Percentiles rank a stretch among this genome's conserved stretches.
Conservation (phyloP, 2,113 vertebrate species). For the Cricetomys ansorgei region DNA sequence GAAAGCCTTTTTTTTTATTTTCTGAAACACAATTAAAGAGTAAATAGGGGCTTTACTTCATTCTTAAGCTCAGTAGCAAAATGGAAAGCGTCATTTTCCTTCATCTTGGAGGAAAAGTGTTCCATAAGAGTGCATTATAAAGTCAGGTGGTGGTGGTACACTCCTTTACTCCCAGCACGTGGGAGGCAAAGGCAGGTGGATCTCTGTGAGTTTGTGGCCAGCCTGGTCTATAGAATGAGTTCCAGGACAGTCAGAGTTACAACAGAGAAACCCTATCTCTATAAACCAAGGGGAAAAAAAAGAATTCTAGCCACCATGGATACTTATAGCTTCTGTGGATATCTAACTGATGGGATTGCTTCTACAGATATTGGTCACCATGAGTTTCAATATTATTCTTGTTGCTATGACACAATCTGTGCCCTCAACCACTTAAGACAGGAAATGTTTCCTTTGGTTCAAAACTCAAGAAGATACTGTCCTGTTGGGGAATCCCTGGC, state of each 20-base stretch:
- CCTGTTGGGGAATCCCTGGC: not conserved
- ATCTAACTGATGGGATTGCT: not conserved
- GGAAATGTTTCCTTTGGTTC: not conserved
- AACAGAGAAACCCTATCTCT: no score
- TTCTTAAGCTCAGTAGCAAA: not conserved
- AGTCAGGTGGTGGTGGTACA: no score
- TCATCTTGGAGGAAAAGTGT: not conserved
- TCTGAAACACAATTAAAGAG: not conserved
- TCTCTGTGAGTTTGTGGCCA: no score
- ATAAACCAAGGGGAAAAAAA: no score
- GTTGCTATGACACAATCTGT: not conserved
- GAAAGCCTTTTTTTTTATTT: not conserved
- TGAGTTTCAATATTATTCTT: not conserved
- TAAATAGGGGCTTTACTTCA: not conserved
- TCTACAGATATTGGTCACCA: not conserved
- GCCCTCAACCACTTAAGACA: not conserved
- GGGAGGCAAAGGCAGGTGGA: no score
- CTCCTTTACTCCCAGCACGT: no score
- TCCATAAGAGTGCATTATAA: not conserved
- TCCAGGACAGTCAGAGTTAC: no score
- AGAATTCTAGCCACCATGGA: not conserved
- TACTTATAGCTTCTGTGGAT: not conserved
- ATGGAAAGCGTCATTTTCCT: not conserved
- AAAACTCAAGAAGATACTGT: not conserved
- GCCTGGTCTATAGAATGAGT: no score